A percentile compares a stretch with the other conserved stretches of the same genome.
These are phyloP conservation scores for Prolemur simus DNA, from an alignment of 2,113 vertebrate species.

Conservation along the genomic window DNA sequence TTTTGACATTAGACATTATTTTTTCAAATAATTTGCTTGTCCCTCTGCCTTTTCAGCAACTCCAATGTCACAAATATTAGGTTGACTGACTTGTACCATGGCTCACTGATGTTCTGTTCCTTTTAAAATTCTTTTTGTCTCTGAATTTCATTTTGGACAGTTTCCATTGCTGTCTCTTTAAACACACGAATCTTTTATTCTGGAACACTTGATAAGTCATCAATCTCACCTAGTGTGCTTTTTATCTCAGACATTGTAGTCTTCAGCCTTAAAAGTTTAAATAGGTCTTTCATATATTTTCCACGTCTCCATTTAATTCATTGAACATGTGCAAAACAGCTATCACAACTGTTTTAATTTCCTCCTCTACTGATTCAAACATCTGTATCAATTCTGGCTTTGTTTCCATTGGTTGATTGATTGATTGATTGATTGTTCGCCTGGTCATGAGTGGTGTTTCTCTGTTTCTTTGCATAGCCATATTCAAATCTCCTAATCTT, in stretches of 20 bases:
- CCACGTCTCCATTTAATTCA: neutral
- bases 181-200: neutral
- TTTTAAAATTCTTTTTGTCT: neutral
- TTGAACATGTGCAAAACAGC: neutral
- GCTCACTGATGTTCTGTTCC: neutral
- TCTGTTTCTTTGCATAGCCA: no score
- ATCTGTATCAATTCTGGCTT: neutral
- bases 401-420: no score
- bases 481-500: no score
- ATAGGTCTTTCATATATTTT: neutral
- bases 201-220: neutral
- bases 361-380: neutral
- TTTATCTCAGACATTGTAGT: no score
- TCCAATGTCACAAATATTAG: neutral
- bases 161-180: neutral
- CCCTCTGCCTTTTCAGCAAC: neutral
- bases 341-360: neutral
- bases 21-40: neutral
- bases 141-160: neutral
- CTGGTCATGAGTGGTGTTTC: neutral
- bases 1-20: neutral
- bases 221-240: neutral
- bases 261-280: no score
- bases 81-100: neutral
- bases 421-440: neutral